These are phyloP conservation scores for Pycnonotus jocosus DNA, from an alignment of 2,113 vertebrate genomes.

Conservation along the genomic window DNA sequence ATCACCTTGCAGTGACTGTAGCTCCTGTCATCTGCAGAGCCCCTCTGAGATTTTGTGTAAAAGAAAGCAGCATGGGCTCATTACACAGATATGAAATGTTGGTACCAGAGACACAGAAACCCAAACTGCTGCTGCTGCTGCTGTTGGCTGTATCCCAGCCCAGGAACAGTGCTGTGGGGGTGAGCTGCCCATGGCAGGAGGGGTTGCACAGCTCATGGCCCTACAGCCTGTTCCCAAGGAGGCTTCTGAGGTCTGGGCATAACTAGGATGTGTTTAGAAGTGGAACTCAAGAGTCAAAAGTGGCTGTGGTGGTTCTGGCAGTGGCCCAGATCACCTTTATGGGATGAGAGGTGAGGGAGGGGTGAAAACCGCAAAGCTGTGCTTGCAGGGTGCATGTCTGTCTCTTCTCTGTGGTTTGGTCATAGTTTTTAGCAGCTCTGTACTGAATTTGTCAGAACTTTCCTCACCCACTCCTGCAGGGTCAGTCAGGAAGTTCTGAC, in stretches of 20 bases:
- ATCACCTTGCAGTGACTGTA: neutral
- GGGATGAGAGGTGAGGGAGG: neutral
- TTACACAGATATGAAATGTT: neutral
- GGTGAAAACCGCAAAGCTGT: neutral
- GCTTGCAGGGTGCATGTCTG: neutral
- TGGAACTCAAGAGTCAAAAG: neutral
- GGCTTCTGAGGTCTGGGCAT: neutral
- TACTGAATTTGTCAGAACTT: neutral
- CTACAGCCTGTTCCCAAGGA: neutral
- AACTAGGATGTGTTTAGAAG: neutral
- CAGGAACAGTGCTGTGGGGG: fast-evolving
- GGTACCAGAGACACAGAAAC: neutral
- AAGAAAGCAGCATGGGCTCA: neutral
- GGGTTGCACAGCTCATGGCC: neutral
- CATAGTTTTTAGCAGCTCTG: neutral
- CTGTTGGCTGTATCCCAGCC: neutral
- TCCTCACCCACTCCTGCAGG: neutral
- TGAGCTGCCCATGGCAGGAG: neutral
- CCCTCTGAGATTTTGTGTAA: neutral
- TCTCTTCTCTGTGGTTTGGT: neutral
- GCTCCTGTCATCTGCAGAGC: neutral
- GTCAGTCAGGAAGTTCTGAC: no score
- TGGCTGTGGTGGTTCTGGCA: neutral
- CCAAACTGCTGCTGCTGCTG: neutral
- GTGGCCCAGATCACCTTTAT: neutral